Evolutionary conservation across 2,113 vertebrate genomes (phyloP).

Genomic region (Brachyhypopomus occidentalis): DNA sequence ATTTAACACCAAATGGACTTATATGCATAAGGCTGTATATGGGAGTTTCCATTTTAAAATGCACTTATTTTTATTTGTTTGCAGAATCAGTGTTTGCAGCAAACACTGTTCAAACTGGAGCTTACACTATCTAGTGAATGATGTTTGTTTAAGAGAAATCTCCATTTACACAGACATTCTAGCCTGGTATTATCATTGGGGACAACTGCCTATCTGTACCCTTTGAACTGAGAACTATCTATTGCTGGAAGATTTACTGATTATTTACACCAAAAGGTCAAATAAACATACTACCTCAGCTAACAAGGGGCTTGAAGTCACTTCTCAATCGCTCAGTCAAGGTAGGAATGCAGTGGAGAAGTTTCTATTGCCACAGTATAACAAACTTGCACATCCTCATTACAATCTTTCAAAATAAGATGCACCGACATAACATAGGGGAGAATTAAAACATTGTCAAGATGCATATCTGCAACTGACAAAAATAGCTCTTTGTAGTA

Average conservation of each 20-base stretch:
- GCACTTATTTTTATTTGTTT: slow-evolving; percentile 25
- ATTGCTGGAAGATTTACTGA: slow-evolving; percentile 20
- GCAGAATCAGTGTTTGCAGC: slow-evolving; percentile 20
- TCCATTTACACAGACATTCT: slow-evolving; percentile 37
- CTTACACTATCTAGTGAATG: slow-evolving; percentile 20
- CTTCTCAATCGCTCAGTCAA: neutral
- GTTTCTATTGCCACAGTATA: slow-evolving; percentile 34
- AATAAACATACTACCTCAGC: slow-evolving; percentile 36
- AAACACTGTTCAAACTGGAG: slow-evolving; percentile 7
- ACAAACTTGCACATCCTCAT: slow-evolving; percentile 2
- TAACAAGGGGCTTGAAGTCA: slow-evolving; percentile 32
- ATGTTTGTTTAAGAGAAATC: slow-evolving; percentile 32
- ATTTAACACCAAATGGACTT: neutral
- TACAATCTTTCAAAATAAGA: neutral
- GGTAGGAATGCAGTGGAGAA: slow-evolving; percentile 47
- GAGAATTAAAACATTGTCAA: neutral
- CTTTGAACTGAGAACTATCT: slow-evolving; percentile 46
- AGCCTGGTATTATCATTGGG: slow-evolving; percentile 24
- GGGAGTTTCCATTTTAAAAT: neutral
- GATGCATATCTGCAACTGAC: neutral
- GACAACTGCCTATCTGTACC: slow-evolving; percentile 36
- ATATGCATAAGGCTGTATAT: neutral
- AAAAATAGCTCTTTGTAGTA: slow-evolving; percentile 6
- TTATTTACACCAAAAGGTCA: slow-evolving; percentile 51
- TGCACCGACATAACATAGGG: neutral